Conservation (phyloP, 2,797 vertebrate species). For the Schizopygopsis pylzovi region DNA sequence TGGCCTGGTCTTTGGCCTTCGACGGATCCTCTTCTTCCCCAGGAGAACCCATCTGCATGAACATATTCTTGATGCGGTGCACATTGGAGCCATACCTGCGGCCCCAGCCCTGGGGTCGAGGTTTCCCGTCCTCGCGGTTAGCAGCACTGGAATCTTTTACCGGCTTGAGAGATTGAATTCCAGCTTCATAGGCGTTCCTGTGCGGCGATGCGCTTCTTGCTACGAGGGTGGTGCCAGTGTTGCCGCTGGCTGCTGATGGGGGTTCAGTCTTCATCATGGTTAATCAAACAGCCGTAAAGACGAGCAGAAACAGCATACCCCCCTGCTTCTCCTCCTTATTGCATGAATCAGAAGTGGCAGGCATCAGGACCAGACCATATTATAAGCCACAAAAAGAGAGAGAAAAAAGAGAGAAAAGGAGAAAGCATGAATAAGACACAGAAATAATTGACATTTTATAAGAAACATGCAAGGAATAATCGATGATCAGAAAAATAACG, state of each 20-base stretch:
- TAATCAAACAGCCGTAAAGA: conserved; percentile 71
- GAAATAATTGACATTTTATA: background rate
- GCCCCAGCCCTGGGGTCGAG: conserved; percentile 79
- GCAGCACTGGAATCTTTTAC: conserved; percentile 82
- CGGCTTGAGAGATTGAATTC: conserved; percentile 89
- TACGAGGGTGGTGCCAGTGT: conserved; percentile 75
- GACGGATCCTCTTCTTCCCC: conserved; percentile 83
- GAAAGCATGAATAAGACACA: conserved; percentile 31
- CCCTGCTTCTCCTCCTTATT: conserved; percentile 51
- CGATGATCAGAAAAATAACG: background rate
- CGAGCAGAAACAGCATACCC: conserved; percentile 63
- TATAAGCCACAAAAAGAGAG: conserved; percentile 14
- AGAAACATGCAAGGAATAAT: background rate
- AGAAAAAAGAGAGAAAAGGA: conserved; percentile 36
- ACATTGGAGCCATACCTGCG: conserved; percentile 96
- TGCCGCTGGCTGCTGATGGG: conserved; percentile 75
- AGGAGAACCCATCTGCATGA: conserved; percentile 95
- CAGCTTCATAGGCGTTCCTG: conserved; percentile 94
- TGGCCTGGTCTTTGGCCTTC: conserved; percentile 78
- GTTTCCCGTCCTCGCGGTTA: conserved; percentile 81
- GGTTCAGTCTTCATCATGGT: conserved; percentile 97
- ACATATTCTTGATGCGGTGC: conserved; percentile 99
- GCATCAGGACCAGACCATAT: conserved; percentile 31
- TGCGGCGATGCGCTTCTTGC: conserved; percentile 89
- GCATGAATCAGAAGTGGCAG: conserved; percentile 17